Percentiles rank a stretch among this genome's conserved stretches.
These are phyloP conservation scores for Neuroterus valhalla DNA, from an alignment of 1,140 invertebrate genomes.

Conservation along the genomic window DNA sequence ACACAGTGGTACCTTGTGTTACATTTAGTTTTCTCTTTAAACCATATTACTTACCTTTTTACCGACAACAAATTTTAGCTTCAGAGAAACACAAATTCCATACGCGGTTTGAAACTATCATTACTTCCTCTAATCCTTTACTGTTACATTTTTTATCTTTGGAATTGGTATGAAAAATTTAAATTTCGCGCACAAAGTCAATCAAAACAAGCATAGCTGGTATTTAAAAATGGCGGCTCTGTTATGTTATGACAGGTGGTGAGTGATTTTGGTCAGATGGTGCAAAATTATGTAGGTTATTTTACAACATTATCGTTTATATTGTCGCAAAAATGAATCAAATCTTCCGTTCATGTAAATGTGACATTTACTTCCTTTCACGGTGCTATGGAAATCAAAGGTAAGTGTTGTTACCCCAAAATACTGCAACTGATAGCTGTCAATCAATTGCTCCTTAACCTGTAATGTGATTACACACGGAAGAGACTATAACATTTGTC, in stretches of 20 bases:
- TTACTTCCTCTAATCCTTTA: too few relatives aligned
- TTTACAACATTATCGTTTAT: slow-evolving; percentile 11
- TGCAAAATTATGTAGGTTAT: neutral
- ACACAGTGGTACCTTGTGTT: too few relatives aligned
- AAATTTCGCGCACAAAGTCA: neutral
- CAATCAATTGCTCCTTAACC: neutral
- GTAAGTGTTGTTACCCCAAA: slow-evolving; percentile 43
- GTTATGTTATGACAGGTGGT: neutral
- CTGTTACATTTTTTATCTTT: too few relatives aligned
- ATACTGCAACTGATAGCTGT: neutral
- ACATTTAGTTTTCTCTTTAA: too few relatives aligned
- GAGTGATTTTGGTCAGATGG: neutral
- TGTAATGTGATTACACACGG: neutral
- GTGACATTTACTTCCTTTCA: slow-evolving; percentile 40
- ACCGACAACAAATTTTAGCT: too few relatives aligned
- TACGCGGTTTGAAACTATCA: too few relatives aligned
- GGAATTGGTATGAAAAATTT: neutral
- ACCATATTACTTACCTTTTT: too few relatives aligned
- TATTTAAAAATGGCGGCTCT: neutral
- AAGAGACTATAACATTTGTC: neutral
- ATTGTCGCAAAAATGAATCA: slow-evolving; percentile 35
- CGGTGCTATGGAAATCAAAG: slow-evolving; percentile 48
- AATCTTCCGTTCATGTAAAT: slow-evolving; percentile 39
- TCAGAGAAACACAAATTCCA: too few relatives aligned
- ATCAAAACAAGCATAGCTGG: neutral